A percentile compares a stretch with the other conserved stretches of the same genome.
These are phyloP conservation scores for Pseudomugil gertrudae DNA, from an alignment of 2,797 vertebrate species.

Conservation along the genomic window DNA sequence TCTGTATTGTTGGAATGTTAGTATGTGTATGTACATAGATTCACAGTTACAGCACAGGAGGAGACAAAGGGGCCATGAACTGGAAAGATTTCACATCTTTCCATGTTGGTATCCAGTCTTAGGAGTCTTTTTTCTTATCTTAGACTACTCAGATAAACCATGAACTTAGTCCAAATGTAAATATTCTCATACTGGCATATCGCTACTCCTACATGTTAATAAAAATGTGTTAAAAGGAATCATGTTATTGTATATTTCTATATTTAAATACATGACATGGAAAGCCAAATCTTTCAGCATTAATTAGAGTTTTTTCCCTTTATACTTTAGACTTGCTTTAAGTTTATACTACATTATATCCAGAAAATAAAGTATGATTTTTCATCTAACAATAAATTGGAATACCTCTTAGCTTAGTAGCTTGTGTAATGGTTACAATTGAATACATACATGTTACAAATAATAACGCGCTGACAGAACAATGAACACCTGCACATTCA, in stretches of 20 bases:
- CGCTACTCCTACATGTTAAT: constrained; percentile 22
- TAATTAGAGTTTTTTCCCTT: constrained; percentile 14
- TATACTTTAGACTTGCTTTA: constrained; percentile 3
- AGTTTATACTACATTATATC: constrained; percentile 11
- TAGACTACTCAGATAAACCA: background rate
- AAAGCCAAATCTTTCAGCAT: constrained; percentile 23
- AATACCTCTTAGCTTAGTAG: constrained; percentile 18
- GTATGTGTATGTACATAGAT: constrained; percentile 45
- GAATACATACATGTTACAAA: constrained; percentile 39
- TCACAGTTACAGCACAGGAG: constrained; percentile 40
- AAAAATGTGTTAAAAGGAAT: constrained; percentile 20
- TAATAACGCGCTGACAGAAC: constrained; percentile 43
- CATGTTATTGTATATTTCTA: constrained; percentile 46
- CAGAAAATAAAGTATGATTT: constrained; percentile 6
- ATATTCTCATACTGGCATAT: constrained; percentile 42
- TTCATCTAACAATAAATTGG: constrained; percentile 13
- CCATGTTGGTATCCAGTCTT: constrained; percentile 5
- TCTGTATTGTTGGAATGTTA: constrained; percentile 45
- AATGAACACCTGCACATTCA: constrained; percentile 15
- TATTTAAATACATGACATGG: constrained; percentile 24
- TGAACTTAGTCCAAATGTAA: constrained; percentile 23
- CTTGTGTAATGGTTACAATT: constrained; percentile 29
- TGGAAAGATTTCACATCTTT: constrained; percentile 22
- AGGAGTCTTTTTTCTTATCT: constrained; percentile 14
- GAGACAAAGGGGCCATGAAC: background rate